Evolutionary conservation across 2,888 invertebrate species (phyloP).

Genomic region (Prionchulus punctatus): DNA sequence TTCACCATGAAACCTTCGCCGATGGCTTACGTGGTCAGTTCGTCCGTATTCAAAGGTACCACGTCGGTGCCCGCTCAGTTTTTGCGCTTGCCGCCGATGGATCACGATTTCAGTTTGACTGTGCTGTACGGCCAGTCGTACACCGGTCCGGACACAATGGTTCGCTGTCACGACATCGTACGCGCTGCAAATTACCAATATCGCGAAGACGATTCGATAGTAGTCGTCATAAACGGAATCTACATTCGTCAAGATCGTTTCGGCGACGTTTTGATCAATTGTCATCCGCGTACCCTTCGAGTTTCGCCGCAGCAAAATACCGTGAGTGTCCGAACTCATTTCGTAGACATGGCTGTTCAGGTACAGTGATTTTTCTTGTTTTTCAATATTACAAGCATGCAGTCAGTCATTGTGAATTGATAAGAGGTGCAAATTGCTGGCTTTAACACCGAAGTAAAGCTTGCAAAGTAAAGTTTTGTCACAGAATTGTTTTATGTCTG

Average conservation of each 20-base stretch:
- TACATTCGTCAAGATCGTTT: slow-evolving; percentile 31
- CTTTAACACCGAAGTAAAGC: not conserved
- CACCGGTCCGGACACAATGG: slow-evolving; percentile 16
- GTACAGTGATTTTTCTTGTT: too few relatives aligned
- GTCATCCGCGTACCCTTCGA: slow-evolving; percentile 33
- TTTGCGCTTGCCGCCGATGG: slow-evolving; percentile 29
- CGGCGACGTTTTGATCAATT: slow-evolving; percentile 33
- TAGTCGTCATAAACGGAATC: slow-evolving; percentile 33
- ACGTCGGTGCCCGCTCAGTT: slow-evolving; percentile 31
- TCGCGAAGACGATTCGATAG: slow-evolving; percentile 26
- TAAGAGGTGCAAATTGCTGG: too few relatives aligned
- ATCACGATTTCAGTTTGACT: slow-evolving; percentile 30
- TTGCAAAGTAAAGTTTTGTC: not conserved
- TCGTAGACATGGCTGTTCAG: slow-evolving; percentile 34
- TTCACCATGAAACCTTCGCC: slow-evolving; percentile 22
- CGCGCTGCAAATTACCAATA: slow-evolving; percentile 30
- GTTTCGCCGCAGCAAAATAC: slow-evolving; percentile 30
- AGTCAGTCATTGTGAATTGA: too few relatives aligned
- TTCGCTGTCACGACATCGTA: slow-evolving; percentile 29
- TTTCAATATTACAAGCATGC: too few relatives aligned
- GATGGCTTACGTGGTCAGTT: slow-evolving; percentile 20
- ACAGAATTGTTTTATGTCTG: slow-evolving; percentile 8
- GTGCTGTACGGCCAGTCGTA: slow-evolving; percentile 22
- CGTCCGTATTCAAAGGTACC: slow-evolving; percentile 26
- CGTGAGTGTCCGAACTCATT: slow-evolving; percentile 31